Conservation (phyloP, 2,888 invertebrate species). For the Ophonus ardosiacus region DNA sequence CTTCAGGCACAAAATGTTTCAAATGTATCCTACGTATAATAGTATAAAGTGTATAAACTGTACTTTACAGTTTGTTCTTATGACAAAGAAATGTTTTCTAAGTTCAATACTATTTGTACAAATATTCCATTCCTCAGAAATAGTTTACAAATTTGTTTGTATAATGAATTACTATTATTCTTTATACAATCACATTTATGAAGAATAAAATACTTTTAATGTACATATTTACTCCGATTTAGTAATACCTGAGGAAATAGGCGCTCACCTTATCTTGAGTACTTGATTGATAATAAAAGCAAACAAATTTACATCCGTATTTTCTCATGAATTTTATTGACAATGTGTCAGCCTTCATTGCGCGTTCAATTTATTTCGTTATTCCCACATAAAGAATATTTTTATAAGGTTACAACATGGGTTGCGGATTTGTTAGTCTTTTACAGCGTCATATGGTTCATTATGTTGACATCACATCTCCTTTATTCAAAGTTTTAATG, state of each 20-base stretch:
- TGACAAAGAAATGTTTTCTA: no score
- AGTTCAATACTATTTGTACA: no score
- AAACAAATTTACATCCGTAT: neutral
- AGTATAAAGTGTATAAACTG: no score
- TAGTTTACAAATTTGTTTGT: no score
- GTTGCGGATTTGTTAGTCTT: neutral
- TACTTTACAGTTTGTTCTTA: no score
- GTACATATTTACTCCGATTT: neutral
- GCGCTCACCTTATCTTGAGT: neutral
- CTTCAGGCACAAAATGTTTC: no score
- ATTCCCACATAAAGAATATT: neutral
- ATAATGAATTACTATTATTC: no score
- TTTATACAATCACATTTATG: no score
- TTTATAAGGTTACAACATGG: neutral
- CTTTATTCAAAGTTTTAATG: constrained; percentile 43
- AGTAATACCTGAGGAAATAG: neutral
- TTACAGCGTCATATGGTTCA: neutral
- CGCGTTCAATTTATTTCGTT: neutral
- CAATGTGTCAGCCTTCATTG: neutral
- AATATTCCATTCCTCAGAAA: no score
- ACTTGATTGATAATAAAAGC: neutral
- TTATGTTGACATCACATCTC: constrained; percentile 10
- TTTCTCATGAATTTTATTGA: neutral
- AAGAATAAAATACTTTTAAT: neutral
- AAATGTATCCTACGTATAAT: no score